Conservation (phyloP, 1,140 invertebrate species). For the Polypedilum vanderplanki region DNA sequence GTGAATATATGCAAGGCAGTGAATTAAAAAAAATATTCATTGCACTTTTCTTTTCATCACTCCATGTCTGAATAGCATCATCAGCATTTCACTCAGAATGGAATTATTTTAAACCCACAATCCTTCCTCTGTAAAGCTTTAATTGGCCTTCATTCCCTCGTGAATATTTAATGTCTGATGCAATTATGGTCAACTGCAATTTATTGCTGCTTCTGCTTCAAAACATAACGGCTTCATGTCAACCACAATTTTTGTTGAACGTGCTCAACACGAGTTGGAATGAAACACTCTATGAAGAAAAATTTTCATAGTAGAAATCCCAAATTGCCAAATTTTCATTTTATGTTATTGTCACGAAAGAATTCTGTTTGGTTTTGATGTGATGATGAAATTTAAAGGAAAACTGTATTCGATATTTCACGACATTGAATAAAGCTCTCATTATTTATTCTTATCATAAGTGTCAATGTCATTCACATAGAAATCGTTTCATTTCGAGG, state of each 20-base stretch:
- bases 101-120: background rate
- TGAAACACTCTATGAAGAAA: background rate
- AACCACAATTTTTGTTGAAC: conserved; percentile 4
- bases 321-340: background rate
- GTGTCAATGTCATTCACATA: background rate
- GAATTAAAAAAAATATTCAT: background rate
- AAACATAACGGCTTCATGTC: background rate
- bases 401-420: background rate
- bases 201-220: no score
- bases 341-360: no score
- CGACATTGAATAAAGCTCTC: background rate
- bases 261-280: background rate
- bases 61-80: background rate
- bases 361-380: no score
- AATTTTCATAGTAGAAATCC: no score
- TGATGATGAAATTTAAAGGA: no score
- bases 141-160: background rate
- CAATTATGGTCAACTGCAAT: background rate
- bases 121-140: conserved; percentile 1
- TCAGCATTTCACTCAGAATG: background rate
- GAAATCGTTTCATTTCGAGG: no score
- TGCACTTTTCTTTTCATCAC: background rate
- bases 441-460: conserved; percentile 15
- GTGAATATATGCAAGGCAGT: background rate
- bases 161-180: conserved; percentile 1